phyloP scores from a whole-genome alignment of 37 sponge, comb jelly and placozoan genomes.

The Ianthella basta region DNA sequence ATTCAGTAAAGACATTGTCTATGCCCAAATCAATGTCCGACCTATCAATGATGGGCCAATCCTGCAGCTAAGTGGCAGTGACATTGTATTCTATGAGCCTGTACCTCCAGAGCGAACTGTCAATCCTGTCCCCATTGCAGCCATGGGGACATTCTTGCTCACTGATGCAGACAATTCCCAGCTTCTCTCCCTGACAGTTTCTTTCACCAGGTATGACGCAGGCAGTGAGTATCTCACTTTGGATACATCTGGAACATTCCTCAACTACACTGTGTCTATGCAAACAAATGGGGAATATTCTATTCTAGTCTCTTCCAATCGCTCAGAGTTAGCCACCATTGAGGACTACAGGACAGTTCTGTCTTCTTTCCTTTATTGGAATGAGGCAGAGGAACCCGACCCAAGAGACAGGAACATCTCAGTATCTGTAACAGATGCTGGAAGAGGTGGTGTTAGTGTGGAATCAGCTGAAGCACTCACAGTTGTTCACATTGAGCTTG shows the following conservation, averaged over 20 bases:
- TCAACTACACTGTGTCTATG: slow-evolving; percentile 18
- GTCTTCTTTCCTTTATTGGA: slow-evolving; percentile 70
- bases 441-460: slow-evolving; percentile 18
- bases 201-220: slow-evolving; percentile 55
- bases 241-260: slow-evolving; percentile 55
- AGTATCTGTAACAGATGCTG: slow-evolving; percentile 47
- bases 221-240: slow-evolving; percentile 48
- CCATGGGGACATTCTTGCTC: slow-evolving; percentile 34
- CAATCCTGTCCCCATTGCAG: slow-evolving; percentile 65
- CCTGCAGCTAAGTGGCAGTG: slow-evolving; percentile 39
- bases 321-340: not conserved
- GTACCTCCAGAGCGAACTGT: slow-evolving; percentile 66
- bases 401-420: slow-evolving; percentile 36
- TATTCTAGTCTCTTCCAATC: not conserved
- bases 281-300: not conserved
- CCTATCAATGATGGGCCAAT: slow-evolving; percentile 64
- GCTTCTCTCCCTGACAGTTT: slow-evolving; percentile 37
- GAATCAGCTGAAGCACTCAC: slow-evolving; percentile 18
- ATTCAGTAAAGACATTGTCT: slow-evolving; percentile 67
- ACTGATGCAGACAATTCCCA: slow-evolving; percentile 73
- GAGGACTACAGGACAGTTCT: slow-evolving; percentile 63
- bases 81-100: slow-evolving; percentile 67
- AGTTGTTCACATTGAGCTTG: slow-evolving; percentile 50
- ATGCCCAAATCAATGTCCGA: slow-evolving; percentile 48
- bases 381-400: slow-evolving; percentile 79